These are phyloP conservation scores for Gavialis gangeticus DNA, from an alignment of 2,113 vertebrate genomes.

Conservation along the genomic window DNA sequence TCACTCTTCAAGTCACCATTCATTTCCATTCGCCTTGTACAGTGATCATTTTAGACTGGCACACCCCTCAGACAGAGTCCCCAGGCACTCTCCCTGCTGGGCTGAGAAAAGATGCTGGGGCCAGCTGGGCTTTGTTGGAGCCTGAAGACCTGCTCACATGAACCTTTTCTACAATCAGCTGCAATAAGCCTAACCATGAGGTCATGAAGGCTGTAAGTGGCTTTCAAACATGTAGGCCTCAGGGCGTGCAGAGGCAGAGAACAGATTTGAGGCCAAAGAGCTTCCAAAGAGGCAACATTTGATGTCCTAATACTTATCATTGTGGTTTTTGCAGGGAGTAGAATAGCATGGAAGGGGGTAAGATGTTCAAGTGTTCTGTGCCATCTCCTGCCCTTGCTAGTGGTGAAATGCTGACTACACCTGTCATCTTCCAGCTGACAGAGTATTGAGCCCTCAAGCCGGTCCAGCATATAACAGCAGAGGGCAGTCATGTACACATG, in stretches of 20 bases:
- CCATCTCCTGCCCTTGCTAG: neutral
- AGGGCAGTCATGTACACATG: conserved; percentile 43
- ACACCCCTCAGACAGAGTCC: too few species aligned
- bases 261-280: neutral
- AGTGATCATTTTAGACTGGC: too few species aligned
- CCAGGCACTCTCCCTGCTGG: neutral
- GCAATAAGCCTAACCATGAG: neutral
- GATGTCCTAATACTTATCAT: too few species aligned
- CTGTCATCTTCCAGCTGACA: neutral
- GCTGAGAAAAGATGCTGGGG: neutral
- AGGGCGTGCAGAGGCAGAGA: neutral
- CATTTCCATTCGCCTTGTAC: too few species aligned
- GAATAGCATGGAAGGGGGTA: too few species aligned
- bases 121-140: neutral
- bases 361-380: neutral
- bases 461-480: conserved; percentile 47
- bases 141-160: neutral
- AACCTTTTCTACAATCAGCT: too few species aligned
- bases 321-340: too few species aligned
- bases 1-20: too few species aligned
- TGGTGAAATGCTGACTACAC: neutral
- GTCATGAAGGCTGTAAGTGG: neutral
- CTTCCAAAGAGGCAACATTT: too few species aligned
- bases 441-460: neutral
- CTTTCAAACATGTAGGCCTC: neutral